A percentile compares a stretch with the other conserved stretches of the same genome.
Evolutionary conservation across 2,113 vertebrate species (phyloP).

Genomic region (Psammodynastes pulverulentus): DNA sequence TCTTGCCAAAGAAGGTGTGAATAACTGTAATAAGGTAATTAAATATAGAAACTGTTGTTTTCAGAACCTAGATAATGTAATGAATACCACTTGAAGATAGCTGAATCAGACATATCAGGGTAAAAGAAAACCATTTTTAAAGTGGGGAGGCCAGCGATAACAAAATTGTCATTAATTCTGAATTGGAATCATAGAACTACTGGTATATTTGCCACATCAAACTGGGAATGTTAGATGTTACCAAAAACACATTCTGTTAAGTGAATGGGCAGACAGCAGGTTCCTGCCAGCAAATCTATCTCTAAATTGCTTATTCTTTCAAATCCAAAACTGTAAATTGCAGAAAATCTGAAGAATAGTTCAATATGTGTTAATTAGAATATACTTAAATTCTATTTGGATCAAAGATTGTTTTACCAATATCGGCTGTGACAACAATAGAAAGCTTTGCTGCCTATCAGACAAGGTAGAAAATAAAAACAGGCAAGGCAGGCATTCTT

Average conservation of each 20-base stretch:
- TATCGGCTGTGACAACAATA: neutral
- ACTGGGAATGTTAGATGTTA: neutral
- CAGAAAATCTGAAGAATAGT: neutral
- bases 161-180: neutral
- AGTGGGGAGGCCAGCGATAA: neutral
- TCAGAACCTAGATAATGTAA: neutral
- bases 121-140: neutral
- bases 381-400: neutral
- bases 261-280: neutral
- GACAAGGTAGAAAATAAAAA: neutral
- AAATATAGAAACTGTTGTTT: neutral
- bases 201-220: neutral
- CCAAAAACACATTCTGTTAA: neutral
- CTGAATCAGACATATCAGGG: neutral
- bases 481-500: neutral
- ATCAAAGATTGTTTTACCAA: neutral
- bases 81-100: neutral
- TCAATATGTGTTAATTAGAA: neutral
- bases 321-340: neutral
- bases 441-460: neutral
- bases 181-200: neutral
- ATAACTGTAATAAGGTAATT: neutral
- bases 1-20: neutral
- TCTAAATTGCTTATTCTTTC: neutral
- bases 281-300: neutral